Evolutionary conservation across 2,888 invertebrate species (phyloP).

Genomic region (Drosophila cognata): DNA sequence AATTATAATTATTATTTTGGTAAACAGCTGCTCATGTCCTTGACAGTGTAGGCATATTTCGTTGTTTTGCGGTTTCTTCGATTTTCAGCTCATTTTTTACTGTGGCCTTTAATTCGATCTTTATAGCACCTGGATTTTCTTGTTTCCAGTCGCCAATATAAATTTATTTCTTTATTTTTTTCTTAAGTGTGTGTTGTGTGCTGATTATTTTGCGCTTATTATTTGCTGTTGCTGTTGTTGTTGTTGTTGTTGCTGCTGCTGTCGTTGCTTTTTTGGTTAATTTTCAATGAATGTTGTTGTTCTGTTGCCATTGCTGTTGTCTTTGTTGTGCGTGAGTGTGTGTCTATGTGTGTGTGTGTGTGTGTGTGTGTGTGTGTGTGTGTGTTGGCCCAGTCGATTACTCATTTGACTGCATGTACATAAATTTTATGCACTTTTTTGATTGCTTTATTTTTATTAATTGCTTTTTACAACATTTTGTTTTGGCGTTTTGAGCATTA

Average conservation of each 20-base stretch:
- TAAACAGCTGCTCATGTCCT: background rate
- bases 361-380: conserved; percentile 29
- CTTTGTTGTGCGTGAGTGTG: conserved; percentile 15
- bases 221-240: conserved; percentile 49
- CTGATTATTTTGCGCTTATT: conserved; percentile 78
- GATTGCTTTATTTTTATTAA: conserved; percentile 74
- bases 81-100: conserved; percentile 25
- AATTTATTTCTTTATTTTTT: conserved; percentile 63
- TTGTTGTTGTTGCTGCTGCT: conserved; percentile 32
- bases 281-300: conserved; percentile 78
- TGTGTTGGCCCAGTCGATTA: conserved; percentile 65
- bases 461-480: conserved; percentile 75
- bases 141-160: conserved; percentile 71
- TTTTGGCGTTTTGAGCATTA: conserved; percentile 57
- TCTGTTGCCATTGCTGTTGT: conserved; percentile 51
- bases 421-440: conserved; percentile 76
- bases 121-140: conserved; percentile 81
- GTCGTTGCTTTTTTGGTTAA: conserved; percentile 64
- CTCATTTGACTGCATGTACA: conserved; percentile 80
- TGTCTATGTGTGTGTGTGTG: conserved; percentile 34
- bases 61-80: background rate
- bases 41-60: conserved; percentile 30
- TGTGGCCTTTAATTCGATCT: conserved; percentile 70
- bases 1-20: background rate
- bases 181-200: conserved; percentile 42